Base-by-base conservation (phyloP, 2,888 invertebrate species). In the Parnassius mnemosyne region DNA sequence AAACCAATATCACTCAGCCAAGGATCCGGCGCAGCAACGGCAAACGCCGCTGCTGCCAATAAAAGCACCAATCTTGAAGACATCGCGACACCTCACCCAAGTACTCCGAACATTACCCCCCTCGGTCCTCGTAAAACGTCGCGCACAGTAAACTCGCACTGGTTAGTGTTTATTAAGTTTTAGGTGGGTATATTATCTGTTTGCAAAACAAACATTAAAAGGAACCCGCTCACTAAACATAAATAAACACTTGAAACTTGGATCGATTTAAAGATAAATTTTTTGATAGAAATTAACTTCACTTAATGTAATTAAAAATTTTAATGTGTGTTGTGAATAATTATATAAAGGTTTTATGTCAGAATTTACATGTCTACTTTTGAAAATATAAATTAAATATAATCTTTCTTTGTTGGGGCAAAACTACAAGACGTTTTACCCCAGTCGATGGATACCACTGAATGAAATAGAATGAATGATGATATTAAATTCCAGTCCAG, bases 1-100 rank as follows among this genome's bases (percentile, higher is more conserved):
- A 87, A 89, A 75, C 93, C 93, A 73, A 94, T 93, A 76, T 89
- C 90, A 69, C 86, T 87, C 66, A 93, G 83, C 76, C 93, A 92
- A 50, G 77, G 73, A 60, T 85, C 79, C 72, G 65, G 74, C 72
- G 66, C 68, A 51, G 68, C 75, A 66, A 66, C 61, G 60, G 64
- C 71, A 67, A 65, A 65, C 66, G 59, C 66, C 51, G 55, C 65
- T 63, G 46, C 51, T 51, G 62, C 66, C 60, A 57, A 57, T 68
- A 68, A 66, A 47, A 74, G 53, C 70, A 70, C 66, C 68, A 74
- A 67, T 76, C 81, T 77, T 65, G 67, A 65, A 58, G 65, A 67
- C 69, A 74, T 71, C 70, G 72, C 59, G 61, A 61, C 64, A 64
- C 65, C 58, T 61, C 61, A 65, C 63, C 60, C 61, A 66, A 74